Percentiles rank a stretch among this genome's conserved stretches.
phyloP scores from a whole-genome alignment of 2,113 vertebrate genomes.

The Setophaga petechia region DNA sequence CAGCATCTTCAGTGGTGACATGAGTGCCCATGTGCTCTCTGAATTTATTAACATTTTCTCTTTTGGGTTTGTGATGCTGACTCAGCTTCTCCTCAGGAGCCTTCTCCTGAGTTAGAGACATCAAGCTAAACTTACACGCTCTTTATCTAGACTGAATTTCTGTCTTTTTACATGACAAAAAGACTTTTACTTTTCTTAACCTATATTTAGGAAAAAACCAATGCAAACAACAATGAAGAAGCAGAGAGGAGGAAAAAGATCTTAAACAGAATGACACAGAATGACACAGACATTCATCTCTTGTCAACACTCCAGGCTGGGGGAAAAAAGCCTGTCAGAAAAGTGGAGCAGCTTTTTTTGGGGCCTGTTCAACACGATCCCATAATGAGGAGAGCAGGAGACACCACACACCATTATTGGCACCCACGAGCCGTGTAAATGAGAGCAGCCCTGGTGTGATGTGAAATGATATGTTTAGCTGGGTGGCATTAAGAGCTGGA shows the following conservation, averaged over 20 bases:
- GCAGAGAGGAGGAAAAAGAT: neutral
- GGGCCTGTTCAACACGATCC: neutral
- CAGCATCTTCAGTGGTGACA: neutral
- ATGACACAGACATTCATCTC: neutral
- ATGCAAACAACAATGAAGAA: neutral
- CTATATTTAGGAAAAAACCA: neutral
- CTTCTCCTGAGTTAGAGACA: neutral
- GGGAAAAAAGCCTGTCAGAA: neutral
- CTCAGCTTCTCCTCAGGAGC: neutral
- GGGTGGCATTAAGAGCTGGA: neutral
- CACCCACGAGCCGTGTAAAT: neutral
- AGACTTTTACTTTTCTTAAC: neutral
- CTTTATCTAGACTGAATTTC: neutral
- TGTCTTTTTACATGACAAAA: neutral
- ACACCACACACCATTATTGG: neutral
- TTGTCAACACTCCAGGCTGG: neutral
- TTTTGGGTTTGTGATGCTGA: neutral
- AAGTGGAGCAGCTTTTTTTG: conserved; percentile 4
- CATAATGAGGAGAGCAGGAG: neutral
- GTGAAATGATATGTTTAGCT: conserved; percentile 5
- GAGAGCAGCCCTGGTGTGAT: neutral
- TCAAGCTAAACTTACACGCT: neutral
- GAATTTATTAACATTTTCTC: neutral
- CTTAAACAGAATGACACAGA: neutral
- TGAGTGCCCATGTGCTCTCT: neutral